Evolutionary conservation across 2,797 vertebrate species (phyloP).

Genomic region (Hydrophis major): DNA sequence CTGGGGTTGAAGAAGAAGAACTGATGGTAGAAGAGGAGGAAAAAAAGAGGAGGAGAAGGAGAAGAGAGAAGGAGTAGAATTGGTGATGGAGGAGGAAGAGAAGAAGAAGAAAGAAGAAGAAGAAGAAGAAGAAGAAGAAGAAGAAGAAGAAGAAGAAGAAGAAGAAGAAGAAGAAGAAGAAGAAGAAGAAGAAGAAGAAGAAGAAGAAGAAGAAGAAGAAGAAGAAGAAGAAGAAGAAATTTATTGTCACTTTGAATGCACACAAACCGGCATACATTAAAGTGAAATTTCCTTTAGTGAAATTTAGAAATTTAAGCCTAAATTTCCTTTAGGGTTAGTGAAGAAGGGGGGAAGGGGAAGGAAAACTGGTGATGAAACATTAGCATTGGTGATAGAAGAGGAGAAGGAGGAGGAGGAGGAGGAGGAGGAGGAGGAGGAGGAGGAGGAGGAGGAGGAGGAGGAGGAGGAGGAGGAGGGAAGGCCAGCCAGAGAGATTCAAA

Average conservation of each 20-base stretch:
- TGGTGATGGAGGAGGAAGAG: no score
- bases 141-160: not conserved
- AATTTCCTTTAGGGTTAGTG: no score
- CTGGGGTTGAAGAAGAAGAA: no score
- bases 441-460: not conserved
- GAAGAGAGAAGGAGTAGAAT: not conserved
- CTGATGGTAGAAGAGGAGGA: no score
- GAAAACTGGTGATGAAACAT: no score
- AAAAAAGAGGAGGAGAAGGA: not conserved
- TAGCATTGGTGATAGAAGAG: not conserved
- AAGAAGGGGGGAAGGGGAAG: no score
- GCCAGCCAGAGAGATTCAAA: not conserved
- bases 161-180: not conserved
- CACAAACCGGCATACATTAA: no score
- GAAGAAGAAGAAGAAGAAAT: no score
- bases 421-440: not conserved
- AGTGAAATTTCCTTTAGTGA: no score
- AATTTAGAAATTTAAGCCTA: no score
- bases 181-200: not conserved
- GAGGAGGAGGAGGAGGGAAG: not conserved
- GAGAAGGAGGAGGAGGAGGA: not conserved
- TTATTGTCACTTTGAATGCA: no score
- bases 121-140: not conserved
- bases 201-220: no score
- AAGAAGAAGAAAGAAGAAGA: not conserved